A percentile compares a stretch with the other conserved stretches of the same genome.
phyloP scores from a whole-genome alignment of 2,113 vertebrate species.

The Laticauda colubrina region DNA sequence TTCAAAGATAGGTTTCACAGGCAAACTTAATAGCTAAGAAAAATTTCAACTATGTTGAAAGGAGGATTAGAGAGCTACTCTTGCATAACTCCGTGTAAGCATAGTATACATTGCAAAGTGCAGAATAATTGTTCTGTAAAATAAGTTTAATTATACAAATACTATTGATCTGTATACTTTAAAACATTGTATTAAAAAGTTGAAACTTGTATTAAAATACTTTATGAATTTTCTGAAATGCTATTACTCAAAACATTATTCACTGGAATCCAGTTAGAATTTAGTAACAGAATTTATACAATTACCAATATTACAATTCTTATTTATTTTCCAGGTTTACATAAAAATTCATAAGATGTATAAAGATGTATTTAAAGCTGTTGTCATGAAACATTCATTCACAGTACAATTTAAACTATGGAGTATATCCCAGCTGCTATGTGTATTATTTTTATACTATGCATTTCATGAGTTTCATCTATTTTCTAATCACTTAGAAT shows the following conservation, averaged over 20 bases:
- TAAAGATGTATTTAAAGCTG: too few species aligned
- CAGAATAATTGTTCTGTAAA: not conserved
- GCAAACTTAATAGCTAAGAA: constrained; percentile 18
- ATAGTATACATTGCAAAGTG: not conserved
- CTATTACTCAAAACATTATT: not conserved
- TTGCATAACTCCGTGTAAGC: not conserved
- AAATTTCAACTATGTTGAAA: constrained; percentile 30
- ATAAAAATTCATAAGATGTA: not conserved
- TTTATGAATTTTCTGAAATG: not conserved
- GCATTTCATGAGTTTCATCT: too few species aligned
- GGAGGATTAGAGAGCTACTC: not conserved
- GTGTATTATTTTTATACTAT: too few species aligned
- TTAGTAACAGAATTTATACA: not conserved
- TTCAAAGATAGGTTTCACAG: constrained; percentile 3
- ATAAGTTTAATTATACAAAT: not conserved
- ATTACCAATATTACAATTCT: not conserved
- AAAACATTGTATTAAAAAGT: not conserved
- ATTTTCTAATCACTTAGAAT: too few species aligned
- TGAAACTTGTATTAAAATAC: not conserved
- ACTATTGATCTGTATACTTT: not conserved
- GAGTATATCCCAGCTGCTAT: too few species aligned
- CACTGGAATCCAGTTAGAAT: not conserved
- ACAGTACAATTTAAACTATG: too few species aligned
- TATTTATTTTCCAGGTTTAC: not conserved
- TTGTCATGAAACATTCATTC: too few species aligned